Evolutionary conservation across 2,113 vertebrate species (phyloP).

Genomic region (Anas platyrhynchos): DNA sequence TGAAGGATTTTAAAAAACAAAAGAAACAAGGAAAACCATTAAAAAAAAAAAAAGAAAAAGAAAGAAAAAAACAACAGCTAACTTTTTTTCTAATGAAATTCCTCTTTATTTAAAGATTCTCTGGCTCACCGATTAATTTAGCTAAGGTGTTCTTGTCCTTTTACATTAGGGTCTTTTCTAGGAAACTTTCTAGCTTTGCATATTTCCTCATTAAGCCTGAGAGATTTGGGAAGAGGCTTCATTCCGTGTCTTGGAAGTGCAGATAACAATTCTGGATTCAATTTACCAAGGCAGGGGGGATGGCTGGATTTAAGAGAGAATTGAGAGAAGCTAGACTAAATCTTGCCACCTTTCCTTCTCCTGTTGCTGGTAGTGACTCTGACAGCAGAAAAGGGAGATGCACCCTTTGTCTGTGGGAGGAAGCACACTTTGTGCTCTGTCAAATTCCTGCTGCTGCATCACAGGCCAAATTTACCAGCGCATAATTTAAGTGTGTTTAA

Average conservation of each 20-base stretch:
- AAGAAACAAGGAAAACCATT: not conserved
- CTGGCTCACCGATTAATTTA: not conserved
- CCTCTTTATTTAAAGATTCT: not conserved
- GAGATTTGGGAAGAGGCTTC: not conserved
- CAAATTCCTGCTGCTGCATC: not conserved
- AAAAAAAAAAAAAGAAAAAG: not conserved
- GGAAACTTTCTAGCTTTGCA: accelerated
- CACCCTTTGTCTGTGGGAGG: not conserved
- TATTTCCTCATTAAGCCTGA: not conserved
- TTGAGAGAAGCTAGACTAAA: not conserved
- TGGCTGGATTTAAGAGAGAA: not conserved
- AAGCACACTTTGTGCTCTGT: not conserved
- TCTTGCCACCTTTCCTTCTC: not conserved
- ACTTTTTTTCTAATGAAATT: not conserved
- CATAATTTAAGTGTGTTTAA: not conserved
- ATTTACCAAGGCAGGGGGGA: not conserved
- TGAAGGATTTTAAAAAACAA: not conserved
- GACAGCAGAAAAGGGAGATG: not conserved
- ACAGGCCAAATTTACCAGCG: not conserved
- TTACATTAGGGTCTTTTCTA: not conserved
- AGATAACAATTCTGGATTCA: not conserved
- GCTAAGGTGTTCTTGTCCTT: not conserved
- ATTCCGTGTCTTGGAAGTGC: not conserved
- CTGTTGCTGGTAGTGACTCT: not conserved
- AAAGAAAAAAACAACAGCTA: not conserved